These are phyloP conservation scores for Polypedilum vanderplanki DNA, from an alignment of 1,140 invertebrate species.

Conservation along the genomic window DNA sequence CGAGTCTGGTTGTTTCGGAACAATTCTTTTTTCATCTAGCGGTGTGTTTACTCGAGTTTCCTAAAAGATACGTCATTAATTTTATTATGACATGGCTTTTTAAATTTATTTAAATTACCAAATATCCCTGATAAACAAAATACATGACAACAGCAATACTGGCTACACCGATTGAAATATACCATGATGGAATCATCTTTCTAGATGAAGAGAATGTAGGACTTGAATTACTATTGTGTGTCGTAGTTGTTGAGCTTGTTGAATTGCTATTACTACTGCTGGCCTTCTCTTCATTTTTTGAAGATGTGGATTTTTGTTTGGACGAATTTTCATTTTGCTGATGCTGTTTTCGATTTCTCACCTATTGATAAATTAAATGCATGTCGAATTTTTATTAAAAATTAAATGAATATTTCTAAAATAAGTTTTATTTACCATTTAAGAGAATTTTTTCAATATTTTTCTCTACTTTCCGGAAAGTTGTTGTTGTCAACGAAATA, in stretches of 20 bases:
- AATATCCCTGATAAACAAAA: slow-evolving; percentile 71
- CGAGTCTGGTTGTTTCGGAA: slow-evolving; percentile 55
- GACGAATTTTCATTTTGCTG: neutral
- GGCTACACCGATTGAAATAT: slow-evolving; percentile 45
- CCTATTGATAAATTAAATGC: neutral
- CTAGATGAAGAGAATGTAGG: neutral
- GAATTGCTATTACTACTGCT: neutral
- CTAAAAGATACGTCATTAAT: neutral
- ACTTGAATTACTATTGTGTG: neutral
- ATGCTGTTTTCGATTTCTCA: neutral
- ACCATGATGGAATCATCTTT: slow-evolving; percentile 44
- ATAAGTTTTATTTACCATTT: neutral
- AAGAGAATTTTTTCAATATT: neutral
- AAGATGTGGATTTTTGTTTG: neutral
- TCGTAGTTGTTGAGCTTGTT: neutral
- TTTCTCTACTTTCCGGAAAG: too few relatives aligned
- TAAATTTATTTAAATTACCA: slow-evolving; percentile 39
- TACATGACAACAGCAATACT: slow-evolving; percentile 59
- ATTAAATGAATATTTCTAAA: neutral
- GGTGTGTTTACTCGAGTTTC: slow-evolving; percentile 85
- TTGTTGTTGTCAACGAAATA: too few relatives aligned
- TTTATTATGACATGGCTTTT: neutral
- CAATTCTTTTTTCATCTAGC: slow-evolving; percentile 65
- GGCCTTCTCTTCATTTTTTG: too few relatives aligned
- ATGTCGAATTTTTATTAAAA: neutral